These are phyloP conservation scores for Neomorphus geoffroyi DNA, from an alignment of 2,797 vertebrate species.

Conservation along the genomic window DNA sequence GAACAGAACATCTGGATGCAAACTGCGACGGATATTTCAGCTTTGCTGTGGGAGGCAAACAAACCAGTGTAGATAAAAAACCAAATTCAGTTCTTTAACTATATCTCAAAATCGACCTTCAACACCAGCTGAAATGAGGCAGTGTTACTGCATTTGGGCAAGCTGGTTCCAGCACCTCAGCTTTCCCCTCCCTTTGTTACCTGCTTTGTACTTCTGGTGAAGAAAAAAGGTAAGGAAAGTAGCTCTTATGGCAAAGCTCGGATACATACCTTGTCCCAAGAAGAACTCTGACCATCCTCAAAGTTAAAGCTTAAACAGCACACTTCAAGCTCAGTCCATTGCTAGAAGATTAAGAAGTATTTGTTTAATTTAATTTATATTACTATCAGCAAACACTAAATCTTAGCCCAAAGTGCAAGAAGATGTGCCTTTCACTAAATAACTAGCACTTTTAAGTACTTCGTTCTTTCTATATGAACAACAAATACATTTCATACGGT, in stretches of 20 bases:
- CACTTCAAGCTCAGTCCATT: neutral
- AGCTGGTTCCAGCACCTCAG: neutral
- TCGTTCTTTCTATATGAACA: neutral
- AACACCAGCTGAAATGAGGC: neutral
- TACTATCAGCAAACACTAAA: neutral
- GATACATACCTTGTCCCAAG: neutral
- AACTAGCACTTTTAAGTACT: neutral
- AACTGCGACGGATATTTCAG: neutral
- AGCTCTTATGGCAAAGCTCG: neutral
- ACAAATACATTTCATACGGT: neutral
- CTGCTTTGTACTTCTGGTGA: neutral
- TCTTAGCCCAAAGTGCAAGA: neutral
- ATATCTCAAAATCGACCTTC: neutral
- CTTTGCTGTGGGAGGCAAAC: neutral
- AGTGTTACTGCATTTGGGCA: neutral
- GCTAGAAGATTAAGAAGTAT: neutral
- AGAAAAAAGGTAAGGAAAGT: neutral
- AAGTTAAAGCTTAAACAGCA: neutral
- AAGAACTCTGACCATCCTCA: neutral
- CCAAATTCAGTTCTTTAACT: neutral
- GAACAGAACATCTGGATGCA: neutral
- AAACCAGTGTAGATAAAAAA: neutral
- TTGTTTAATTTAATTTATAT: neutral
- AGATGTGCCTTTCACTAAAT: neutral
- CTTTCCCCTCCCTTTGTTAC: neutral